Evolutionary conservation across 1,140 invertebrate genomes (phyloP), one percentile per base, ranked within the genome.

Genomic region (Samia ricini): DNA sequence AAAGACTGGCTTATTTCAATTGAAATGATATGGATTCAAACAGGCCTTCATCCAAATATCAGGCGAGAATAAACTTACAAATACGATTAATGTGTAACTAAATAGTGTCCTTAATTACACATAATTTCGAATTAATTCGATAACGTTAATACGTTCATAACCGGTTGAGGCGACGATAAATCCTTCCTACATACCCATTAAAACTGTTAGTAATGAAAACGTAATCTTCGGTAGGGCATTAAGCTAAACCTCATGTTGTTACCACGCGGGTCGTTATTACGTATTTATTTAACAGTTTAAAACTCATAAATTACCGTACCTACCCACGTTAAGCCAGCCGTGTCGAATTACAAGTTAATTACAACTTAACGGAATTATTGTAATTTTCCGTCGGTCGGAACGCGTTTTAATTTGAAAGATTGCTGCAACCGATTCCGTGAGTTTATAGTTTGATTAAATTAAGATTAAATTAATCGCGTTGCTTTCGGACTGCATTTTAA

Each of bases 201-300:
- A 50, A 60, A 20, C 33, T 24, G 22, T 6, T 58, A 12, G 10
- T 21, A 6, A 51, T 52, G 49, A 36, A 61, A 61, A 29, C 29
- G 24, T 61, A 61, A 61, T 61, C 51, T 55, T 61, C 18, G 24
- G 10, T 24, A 20, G 23, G 24, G 10, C 57, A 36, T 54, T 36
- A 61, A 10, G 20, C 20, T 19, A 8, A 56, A 56, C 24, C 26
- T n/a, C 58, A 29, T 48, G 24, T n/a, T 20, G 33, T 58, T 36
- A 24, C 57, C 57, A 3, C 52, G 2, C 15, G 24, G n/a, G 5
- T 63, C 61, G 61, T 63, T 63, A 63, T 57, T 21, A 55, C 23
- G 55, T 63, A 63, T 63, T 63, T 63, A 63, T 63, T 63, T 63
- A 22, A 19, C 61, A 58, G 48, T 63, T 63, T 52, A 57, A 58